Conservation (phyloP, 2,113 vertebrate genomes). For the Malaclemys terrapin region DNA sequence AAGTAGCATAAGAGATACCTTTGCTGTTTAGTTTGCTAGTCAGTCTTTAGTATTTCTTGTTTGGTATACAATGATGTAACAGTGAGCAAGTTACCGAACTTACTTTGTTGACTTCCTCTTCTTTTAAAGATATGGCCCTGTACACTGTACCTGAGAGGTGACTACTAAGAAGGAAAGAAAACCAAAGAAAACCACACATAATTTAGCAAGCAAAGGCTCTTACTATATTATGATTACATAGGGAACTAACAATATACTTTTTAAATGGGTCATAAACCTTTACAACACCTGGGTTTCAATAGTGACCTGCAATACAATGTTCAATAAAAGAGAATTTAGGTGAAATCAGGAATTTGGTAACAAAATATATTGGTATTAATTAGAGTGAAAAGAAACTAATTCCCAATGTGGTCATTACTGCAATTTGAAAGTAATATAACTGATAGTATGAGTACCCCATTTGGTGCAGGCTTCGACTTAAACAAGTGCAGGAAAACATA, state of each 20-base stretch:
- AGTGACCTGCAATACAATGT: rapidly evolving
- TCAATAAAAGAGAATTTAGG: background rate
- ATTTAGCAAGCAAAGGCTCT: background rate
- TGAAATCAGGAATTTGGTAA: background rate
- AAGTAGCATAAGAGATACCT: background rate
- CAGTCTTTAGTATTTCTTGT: background rate
- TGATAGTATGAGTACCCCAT: background rate
- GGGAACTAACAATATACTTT: background rate
- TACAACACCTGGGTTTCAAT: background rate
- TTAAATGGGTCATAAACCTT: background rate
- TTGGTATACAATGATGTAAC: background rate
- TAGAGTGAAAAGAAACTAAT: background rate
- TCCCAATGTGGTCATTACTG: background rate
- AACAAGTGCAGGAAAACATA: rapidly evolving
- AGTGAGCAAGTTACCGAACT: background rate
- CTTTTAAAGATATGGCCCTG: background rate
- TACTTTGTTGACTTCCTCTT: rapidly evolving
- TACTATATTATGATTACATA: background rate
- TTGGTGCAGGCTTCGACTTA: rapidly evolving
- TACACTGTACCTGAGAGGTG: background rate
- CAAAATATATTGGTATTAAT: background rate
- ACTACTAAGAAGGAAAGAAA: background rate
- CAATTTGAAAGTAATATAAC: background rate
- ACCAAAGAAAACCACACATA: background rate
- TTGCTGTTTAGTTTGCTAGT: background rate